Percentiles rank a stretch among this genome's conserved stretches.
phyloP scores from a whole-genome alignment of 2,797 vertebrate species.

The Hapalemur alaotrensis region DNA sequence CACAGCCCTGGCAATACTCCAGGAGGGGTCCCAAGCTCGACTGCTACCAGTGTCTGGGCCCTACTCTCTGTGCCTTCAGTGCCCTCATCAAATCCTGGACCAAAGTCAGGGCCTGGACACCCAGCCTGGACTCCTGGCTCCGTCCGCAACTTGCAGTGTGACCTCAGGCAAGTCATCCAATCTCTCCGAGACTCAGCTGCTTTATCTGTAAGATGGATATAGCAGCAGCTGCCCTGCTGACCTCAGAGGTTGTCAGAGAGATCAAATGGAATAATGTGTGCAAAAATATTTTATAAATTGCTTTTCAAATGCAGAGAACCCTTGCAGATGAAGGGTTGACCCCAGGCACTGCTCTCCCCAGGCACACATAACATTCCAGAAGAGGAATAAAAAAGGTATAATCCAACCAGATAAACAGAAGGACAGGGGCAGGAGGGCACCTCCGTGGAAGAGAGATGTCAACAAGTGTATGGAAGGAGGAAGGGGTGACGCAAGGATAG shows the following conservation, averaged over 20 bases:
- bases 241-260: background rate
- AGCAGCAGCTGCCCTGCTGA: background rate
- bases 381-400: background rate
- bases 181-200: background rate
- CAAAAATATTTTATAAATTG: background rate
- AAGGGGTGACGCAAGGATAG: background rate
- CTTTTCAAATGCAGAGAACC: background rate
- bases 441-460: background rate
- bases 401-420: background rate
- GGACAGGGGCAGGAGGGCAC: too few relatives aligned
- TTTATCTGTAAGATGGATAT: background rate
- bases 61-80: background rate
- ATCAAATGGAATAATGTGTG: background rate
- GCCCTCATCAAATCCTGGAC: background rate
- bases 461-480: background rate
- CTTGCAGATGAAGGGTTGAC: background rate
- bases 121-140: background rate
- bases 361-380: background rate
- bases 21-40: background rate
- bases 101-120: background rate
- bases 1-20: background rate
- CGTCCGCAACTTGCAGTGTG: background rate
- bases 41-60: background rate
- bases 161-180: conserved; percentile 8
- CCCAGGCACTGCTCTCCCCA: background rate